These are phyloP conservation scores for Crepidodera aurea DNA, from an alignment of 2,888 invertebrate genomes.

Conservation along the genomic window DNA sequence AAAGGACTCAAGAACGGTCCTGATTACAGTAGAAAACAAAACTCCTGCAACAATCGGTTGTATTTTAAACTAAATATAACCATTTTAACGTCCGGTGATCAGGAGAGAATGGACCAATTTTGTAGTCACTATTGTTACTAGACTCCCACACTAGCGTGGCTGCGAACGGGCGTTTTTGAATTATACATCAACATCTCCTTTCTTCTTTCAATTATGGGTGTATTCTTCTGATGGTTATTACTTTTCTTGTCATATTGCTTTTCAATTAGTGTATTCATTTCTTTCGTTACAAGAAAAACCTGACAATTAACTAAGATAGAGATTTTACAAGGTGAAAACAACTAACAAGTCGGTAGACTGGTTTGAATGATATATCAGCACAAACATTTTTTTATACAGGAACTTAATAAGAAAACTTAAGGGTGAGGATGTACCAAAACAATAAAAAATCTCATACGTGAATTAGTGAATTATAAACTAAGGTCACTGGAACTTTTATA, in stretches of 20 bases:
- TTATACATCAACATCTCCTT: constrained; percentile 34
- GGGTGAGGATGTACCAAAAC: no score
- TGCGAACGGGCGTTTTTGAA: constrained; percentile 40
- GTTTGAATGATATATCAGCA: no score
- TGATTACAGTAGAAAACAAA: not conserved
- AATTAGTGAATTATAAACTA: no score
- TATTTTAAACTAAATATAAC: constrained; percentile 44
- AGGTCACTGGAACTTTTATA: no score
- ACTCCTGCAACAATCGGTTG: constrained; percentile 41
- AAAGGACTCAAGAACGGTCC: not conserved
- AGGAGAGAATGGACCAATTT: constrained; percentile 44
- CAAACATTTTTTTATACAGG: no score
- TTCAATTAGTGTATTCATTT: constrained; percentile 8
- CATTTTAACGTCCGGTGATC: constrained; percentile 45
- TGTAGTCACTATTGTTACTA: constrained; percentile 41
- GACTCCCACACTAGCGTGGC: constrained; percentile 40
- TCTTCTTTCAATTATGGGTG: constrained; percentile 30
- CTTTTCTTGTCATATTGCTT: constrained; percentile 21
- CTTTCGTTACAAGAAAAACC: no score
- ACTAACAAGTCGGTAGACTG: no score
- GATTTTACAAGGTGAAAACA: no score
- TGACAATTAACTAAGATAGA: no score
- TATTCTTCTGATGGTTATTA: constrained; percentile 30
- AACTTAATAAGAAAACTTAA: no score
- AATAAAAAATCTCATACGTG: no score